Evolutionary conservation across 2,797 vertebrate genomes (phyloP).

Genomic region (Acomys russatus): DNA sequence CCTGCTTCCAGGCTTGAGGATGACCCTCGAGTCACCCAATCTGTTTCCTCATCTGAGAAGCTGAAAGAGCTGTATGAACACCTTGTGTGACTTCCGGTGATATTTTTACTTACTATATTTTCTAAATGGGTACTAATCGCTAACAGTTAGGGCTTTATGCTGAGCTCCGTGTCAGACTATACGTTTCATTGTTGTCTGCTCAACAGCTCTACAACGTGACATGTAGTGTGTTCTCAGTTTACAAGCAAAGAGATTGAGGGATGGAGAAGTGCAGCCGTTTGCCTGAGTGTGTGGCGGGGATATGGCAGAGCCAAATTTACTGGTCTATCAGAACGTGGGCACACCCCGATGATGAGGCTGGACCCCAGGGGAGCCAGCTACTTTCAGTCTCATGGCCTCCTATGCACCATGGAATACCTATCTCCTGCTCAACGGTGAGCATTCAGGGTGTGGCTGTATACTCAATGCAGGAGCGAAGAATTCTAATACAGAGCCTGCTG

Average conservation of each 20-base stretch:
- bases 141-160: not conserved
- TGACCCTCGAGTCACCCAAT: not conserved
- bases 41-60: conserved; percentile 25
- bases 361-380: not conserved
- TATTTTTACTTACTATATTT: not conserved
- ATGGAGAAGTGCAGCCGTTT: not conserved
- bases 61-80: not conserved
- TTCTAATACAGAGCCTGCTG: not conserved
- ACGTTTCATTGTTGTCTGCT: not conserved
- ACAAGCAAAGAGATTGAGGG: not conserved
- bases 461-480: not conserved
- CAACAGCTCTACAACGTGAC: not conserved
- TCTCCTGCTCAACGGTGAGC: not conserved
- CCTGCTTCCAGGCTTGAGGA: not conserved
- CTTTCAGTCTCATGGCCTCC: not conserved
- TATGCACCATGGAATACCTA: rapidly evolving
- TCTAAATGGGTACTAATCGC: not conserved
- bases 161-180: not conserved
- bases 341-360: not conserved
- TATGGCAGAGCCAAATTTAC: not conserved
- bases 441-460: not conserved
- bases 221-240: not conserved
- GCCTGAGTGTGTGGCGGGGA: not conserved
- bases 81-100: not conserved
- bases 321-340: not conserved